These are phyloP conservation scores for Hyaena hyaena DNA, from an alignment of 2,113 vertebrate species.

Conservation along the genomic window DNA sequence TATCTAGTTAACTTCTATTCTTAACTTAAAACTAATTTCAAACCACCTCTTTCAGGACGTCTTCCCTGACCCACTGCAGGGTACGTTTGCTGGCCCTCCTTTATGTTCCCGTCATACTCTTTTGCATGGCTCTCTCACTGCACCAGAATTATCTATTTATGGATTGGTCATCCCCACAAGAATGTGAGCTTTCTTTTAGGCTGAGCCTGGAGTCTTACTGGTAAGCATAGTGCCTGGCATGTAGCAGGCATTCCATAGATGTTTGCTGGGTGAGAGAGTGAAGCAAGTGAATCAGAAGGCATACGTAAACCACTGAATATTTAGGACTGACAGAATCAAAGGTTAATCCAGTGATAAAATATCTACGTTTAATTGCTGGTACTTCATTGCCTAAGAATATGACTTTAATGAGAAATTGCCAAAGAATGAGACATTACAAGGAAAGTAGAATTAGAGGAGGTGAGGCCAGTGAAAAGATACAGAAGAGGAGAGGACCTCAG, in stretches of 20 bases:
- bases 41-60: neutral
- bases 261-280: neutral
- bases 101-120: neutral
- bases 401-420: constrained; percentile 4
- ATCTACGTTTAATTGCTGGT: constrained; percentile 1
- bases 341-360: neutral
- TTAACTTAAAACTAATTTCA: neutral
- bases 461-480: neutral
- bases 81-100: neutral
- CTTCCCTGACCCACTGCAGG: neutral
- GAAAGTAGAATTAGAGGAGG: neutral
- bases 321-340: neutral
- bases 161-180: neutral
- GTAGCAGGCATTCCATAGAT: neutral
- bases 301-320: neutral
- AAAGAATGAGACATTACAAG: neutral
- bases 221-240: neutral
- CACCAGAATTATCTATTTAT: neutral
- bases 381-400: neutral
- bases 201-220: neutral
- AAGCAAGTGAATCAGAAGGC: neutral
- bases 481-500: neutral
- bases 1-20: neutral
- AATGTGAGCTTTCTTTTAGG: neutral
- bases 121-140: neutral